phyloP scores from a whole-genome alignment of 2,888 invertebrate species.

The Fragum fragum region DNA sequence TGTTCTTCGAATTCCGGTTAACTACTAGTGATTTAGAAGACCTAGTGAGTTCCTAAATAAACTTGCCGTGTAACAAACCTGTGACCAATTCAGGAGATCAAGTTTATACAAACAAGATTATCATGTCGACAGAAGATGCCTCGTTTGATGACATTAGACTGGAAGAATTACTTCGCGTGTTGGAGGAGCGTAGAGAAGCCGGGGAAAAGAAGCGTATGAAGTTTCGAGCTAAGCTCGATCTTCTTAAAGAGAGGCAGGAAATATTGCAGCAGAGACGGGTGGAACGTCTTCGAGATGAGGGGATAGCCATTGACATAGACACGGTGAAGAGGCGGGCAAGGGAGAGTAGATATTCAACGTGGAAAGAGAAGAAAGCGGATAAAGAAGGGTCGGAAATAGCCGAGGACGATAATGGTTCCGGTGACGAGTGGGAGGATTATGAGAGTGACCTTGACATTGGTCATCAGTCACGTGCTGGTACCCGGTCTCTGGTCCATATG shows the following conservation, averaged over 20 bases:
- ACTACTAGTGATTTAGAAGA: too few relatives aligned
- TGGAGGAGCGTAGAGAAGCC: conserved; percentile 12
- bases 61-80: too few relatives aligned
- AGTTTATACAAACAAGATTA: too few relatives aligned
- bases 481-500: conserved; percentile 10
- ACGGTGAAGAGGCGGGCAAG: not conserved
- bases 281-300: conserved; percentile 5
- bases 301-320: conserved; percentile 4
- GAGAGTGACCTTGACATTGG: conserved; percentile 23
- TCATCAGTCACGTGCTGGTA: conserved; percentile 16
- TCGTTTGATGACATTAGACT: not conserved
- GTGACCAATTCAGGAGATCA: too few relatives aligned
- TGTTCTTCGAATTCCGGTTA: too few relatives aligned
- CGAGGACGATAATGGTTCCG: conserved; percentile 2
- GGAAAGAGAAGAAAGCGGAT: conserved; percentile 4
- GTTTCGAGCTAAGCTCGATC: conserved; percentile 4
- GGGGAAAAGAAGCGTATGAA: not conserved
- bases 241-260: conserved; percentile 16
- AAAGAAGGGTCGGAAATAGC: conserved; percentile 5
- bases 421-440: conserved; percentile 14
- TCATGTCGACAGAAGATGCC: not conserved
- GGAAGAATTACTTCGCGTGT: conserved; percentile 4
- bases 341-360: not conserved
- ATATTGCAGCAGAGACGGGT: conserved; percentile 12
- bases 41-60: too few relatives aligned